Percentiles rank a stretch among this genome's conserved stretches.
Conservation (phyloP, 2,113 vertebrate genomes). For the Nanorana parkeri region DNA sequence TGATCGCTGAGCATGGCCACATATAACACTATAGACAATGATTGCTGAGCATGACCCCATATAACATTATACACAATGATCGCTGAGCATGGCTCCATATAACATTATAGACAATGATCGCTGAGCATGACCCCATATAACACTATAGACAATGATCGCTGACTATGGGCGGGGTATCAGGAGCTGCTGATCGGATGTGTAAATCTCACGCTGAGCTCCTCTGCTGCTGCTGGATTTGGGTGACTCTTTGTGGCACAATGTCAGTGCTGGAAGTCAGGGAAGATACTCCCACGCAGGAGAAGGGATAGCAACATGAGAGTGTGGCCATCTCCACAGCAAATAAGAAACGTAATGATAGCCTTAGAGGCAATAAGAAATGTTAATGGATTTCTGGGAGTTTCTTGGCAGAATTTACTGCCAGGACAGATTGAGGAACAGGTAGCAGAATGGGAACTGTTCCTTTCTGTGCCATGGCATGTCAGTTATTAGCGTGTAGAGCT, state of each 20-base stretch:
- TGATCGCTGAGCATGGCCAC: no score
- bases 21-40: no score
- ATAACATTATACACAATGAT: no score
- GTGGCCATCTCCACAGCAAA: slow-evolving; percentile 34
- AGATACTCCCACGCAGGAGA: slow-evolving; percentile 6
- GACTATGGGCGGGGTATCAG: no score
- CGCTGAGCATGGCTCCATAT: no score
- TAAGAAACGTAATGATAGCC: slow-evolving; percentile 27
- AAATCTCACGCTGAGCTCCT: no score
- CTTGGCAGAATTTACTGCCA: slow-evolving; percentile 5
- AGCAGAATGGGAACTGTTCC: background rate
- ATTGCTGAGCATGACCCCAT: no score
- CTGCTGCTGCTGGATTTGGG: no score
- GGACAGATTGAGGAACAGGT: background rate
- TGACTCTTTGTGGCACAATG: background rate
- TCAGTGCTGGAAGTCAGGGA: background rate
- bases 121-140: no score
- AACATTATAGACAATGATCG: no score
- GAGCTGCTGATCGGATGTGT: no score
- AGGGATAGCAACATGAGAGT: slow-evolving; percentile 13
- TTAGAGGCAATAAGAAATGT: slow-evolving; percentile 17
- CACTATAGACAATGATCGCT: no score
- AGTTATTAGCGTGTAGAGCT: background rate
- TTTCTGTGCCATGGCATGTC: background rate
- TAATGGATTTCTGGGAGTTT: slow-evolving; percentile 36